Evolutionary conservation across 2,113 vertebrate species (phyloP), one percentile per base, ranked within the genome.

Genomic region (Kryptolebias marmoratus): DNA sequence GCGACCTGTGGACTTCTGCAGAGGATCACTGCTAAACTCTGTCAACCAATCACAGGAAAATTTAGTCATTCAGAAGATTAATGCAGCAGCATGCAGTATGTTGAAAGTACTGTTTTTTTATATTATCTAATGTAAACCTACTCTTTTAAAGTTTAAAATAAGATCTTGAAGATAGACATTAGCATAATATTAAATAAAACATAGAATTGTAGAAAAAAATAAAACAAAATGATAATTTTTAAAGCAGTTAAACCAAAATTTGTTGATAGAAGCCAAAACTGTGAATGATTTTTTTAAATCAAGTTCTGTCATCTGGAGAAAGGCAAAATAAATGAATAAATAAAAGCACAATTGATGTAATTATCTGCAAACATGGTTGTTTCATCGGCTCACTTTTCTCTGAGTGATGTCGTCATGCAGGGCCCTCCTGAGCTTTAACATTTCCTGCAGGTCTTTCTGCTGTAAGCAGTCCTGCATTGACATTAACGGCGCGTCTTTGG

Each of bases 401-500:
- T 81, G 68, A 73, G 14, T 22, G 70, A 98, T 93, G 79, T 96
- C 93, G 7, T 93, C 73, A 77, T 92, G 88, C 30, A 98, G 92
- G 52, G 88, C 77, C 48, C 89, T 93, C 81, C 97, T 95, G 9
- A 96, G 96, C 67, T 74, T 86, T 77, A 97, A 47, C 97, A 98
- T 98, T 75, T 94, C 93, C 77, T 93, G 84, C 54, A 96, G 88
- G 65, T 97, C 94, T 87, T 98, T 98, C 76, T 70, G 81, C 50
- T 81, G 0, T 50, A 98, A 92, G 82, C 95, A 92, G 88, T 98
- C 95, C 47, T 96, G 93, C 82, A 97, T 87, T 3, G 97, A 99
- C 28, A 97, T 27, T 2, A 95, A 88, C 56, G 71, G 55, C 14
- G 79, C 88, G 62, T 76, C 73, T 30, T 70, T 81, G 53, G 90